Conservation (phyloP, 2,797 vertebrate genomes). For the Nannoperca obscura region DNA sequence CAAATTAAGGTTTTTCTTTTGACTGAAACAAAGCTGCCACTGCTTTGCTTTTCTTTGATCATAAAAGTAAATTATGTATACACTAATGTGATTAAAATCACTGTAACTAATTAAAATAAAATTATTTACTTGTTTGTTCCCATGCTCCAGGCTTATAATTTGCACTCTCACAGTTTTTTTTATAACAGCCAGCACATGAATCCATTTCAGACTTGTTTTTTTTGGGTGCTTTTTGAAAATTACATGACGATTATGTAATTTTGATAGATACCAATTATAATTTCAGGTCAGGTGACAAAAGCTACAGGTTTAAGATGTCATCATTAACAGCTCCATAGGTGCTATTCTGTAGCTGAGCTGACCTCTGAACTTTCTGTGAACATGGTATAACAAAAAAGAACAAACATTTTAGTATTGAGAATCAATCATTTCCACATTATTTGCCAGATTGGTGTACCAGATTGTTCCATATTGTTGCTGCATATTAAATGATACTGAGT, state of each 20-base stretch:
- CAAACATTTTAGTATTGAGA: not conserved
- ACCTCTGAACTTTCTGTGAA: constrained; percentile 26
- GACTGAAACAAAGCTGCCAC: constrained; percentile 25
- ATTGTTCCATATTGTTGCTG: constrained; percentile 10
- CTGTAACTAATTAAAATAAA: constrained; percentile 47
- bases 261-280: not conserved
- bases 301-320: not conserved
- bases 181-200: constrained; percentile 4
- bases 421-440: constrained; percentile 12
- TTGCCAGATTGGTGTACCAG: not conserved
- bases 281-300: not conserved
- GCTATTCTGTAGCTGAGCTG: constrained; percentile 16
- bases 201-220: not conserved
- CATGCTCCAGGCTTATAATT: constrained; percentile 15
- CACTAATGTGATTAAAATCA: constrained; percentile 30
- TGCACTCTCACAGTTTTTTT: constrained; percentile 24
- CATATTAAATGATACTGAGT: constrained; percentile 1
- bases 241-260: not conserved
- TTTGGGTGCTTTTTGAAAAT: not conserved
- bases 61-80: constrained; percentile 47
- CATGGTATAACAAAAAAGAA: not conserved
- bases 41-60: constrained; percentile 52
- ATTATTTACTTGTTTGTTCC: constrained; percentile 37
- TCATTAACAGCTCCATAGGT: constrained; percentile 1
- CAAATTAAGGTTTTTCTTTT: constrained; percentile 25